Evolutionary conservation across 2,113 vertebrate genomes (phyloP).

Genomic region (Girardinichthys multiradiatus): DNA sequence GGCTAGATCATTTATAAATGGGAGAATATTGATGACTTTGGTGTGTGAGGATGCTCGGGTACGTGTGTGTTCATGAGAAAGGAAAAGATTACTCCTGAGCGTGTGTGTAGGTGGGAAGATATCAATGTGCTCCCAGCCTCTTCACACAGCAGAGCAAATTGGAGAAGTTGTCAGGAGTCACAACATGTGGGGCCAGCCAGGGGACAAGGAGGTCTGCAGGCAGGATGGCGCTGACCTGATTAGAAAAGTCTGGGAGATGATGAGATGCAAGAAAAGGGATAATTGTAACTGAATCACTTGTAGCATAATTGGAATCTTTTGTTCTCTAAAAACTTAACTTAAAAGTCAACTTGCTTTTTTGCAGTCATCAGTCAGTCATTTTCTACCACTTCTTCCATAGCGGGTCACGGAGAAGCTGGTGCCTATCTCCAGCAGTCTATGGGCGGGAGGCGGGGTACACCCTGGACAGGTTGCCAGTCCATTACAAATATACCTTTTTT

Average conservation of each 20-base stretch:
- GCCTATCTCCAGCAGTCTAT: no score
- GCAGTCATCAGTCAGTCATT: no score
- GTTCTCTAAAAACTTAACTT: background rate
- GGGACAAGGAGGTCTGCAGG: slow-evolving; percentile 62
- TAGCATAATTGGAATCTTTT: background rate
- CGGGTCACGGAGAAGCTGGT: no score
- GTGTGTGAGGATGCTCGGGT: slow-evolving; percentile 24
- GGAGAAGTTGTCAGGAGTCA: slow-evolving; percentile 92
- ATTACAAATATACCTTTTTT: no score
- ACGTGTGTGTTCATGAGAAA: slow-evolving; percentile 30
- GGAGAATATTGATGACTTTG: slow-evolving; percentile 85
- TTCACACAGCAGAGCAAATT: slow-evolving; percentile 92
- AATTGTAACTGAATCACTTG: background rate
- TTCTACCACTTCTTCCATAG: no score
- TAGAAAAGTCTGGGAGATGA: slow-evolving; percentile 30
- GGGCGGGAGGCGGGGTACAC: no score
- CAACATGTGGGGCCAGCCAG: slow-evolving; percentile 82
- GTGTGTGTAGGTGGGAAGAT: slow-evolving; percentile 80
- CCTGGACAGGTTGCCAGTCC: no score
- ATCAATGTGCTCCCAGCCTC: slow-evolving; percentile 86
- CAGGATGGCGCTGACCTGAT: slow-evolving; percentile 58
- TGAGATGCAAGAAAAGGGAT: slow-evolving; percentile 23
- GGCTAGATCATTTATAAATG: slow-evolving; percentile 85
- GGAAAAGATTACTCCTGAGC: slow-evolving; percentile 32
- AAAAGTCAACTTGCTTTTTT: background rate